Base-by-base conservation (phyloP, 2,797 vertebrate genomes). In the Tapirus indicus region DNA sequence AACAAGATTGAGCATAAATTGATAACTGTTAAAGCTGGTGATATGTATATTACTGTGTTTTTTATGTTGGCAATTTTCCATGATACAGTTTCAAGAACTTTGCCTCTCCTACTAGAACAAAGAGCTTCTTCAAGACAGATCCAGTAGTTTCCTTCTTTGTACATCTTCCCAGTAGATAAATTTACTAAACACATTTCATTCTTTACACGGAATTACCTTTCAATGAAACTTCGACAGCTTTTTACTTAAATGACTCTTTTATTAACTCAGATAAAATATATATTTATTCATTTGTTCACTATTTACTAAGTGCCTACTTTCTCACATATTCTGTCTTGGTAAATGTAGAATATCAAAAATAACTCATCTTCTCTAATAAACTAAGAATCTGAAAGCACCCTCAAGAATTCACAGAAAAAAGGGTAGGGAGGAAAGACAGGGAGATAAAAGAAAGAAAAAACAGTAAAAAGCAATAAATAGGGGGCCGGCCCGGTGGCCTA, bases 261-360 rank as follows among this genome's bases (percentile, higher is more conserved):
- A 88, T 92, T 92, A 94, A 80, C 38, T 95, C 68, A 92, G 21
- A 93, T 85, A 97, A 97, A 93, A 95, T 9, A 95, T 47, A 95
- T 47, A 94, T 62, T 82, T n/a, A 92, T 78, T 93, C 52, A 88
- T 56, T 94, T 47, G 82, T 49, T 93, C 71, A 93, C 56, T 88
- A 97, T 58, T 95, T 96, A 88, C 69, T 72, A 20, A 21, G 17
- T 71, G 89, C 27, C 68, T 95, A 52, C 32, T 93, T 83, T 94
- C 84, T 94, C 79, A 95, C 91, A 89, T 68, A 71, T 12, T 6
- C 54, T 91, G 12, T 92, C 56, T 91, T 60, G 54, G 12, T 95
- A 95, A 93, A 93, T 41, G 17, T 32, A 96, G 20, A 11, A 58
- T 75, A 96, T 6, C 32, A 95, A 94, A 97, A 96, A 88, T 32